Evolutionary conservation across 2,888 invertebrate genomes (phyloP), one percentile per base, ranked within the genome.

Genomic region (Pardosa pseudoannulata): DNA sequence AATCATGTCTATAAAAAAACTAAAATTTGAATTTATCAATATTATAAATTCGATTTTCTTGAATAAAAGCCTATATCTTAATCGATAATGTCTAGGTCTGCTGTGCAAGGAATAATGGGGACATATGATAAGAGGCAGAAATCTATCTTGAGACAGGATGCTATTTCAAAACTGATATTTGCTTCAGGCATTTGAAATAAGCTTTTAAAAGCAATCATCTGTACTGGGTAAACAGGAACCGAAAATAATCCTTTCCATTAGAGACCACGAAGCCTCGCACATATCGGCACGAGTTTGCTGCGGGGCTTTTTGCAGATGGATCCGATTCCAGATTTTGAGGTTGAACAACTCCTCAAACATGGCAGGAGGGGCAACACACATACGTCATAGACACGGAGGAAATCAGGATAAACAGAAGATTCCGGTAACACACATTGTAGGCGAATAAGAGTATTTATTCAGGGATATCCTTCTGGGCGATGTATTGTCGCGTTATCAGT

Each of bases 381-480:
- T 46, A 46, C 46, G 23, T 56, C 56, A 23, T 56, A 56, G 23
- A 23, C 23, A 56, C 56, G 23, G 23, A 56, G 1, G 56, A 56
- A 56, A 56, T 56, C 56, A 56, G 56, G 56, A 56, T 56, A 56
- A 56, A 56, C 56, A 56, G 56, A 56, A 19, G 56, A 56, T 56
- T 19, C 23, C 56, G 56, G 23, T 0, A 23, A 3, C 56, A 23
- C 23, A 23, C 23, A 23, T 19, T 56, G 23, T 19, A 23, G 19
- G 5, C 3, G 46, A 56, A 23, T 56, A 56, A 16, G 56, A 23
- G 56, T 23, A 56, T 56, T 23, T 56, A 23, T 56, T 56, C 16
- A 13, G 56, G 23, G 2, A 56, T 36, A 5, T 7, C 9, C 36
- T 36, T 36, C 36, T 5, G 36, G 36, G 9, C 6, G 36, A 9